These are phyloP conservation scores for Hemicordylus capensis DNA, from an alignment of 2,113 vertebrate species.

Conservation along the genomic window DNA sequence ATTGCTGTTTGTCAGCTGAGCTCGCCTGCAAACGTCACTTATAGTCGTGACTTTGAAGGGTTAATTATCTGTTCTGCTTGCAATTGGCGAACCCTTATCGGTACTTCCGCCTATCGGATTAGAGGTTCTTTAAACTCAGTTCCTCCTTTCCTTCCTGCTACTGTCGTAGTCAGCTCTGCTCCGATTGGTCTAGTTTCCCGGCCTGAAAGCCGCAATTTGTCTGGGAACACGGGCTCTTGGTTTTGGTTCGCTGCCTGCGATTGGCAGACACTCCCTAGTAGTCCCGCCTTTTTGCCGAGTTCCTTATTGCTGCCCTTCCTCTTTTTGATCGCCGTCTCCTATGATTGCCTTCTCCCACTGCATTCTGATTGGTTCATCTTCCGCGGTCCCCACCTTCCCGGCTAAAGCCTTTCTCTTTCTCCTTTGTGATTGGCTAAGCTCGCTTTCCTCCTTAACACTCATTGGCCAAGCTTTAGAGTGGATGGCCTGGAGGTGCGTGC, in stretches of 20 bases:
- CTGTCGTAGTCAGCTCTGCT: not conserved
- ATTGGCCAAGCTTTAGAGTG: not conserved
- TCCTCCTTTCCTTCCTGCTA: not conserved
- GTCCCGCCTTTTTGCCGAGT: not conserved
- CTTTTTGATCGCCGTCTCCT: not conserved
- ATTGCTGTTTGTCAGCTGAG: too few species aligned
- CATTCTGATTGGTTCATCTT: not conserved
- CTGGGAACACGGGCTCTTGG: not conserved
- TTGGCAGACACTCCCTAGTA: not conserved
- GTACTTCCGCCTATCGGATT: not conserved
- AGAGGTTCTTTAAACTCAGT: not conserved
- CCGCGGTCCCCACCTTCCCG: not conserved
- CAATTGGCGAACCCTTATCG: not conserved
- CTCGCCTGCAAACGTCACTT: not conserved
- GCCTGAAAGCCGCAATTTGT: too few species aligned
- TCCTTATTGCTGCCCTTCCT: constrained; percentile 7
- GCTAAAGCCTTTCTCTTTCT: not conserved
- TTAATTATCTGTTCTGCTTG: not conserved
- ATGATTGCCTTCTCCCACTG: not conserved
- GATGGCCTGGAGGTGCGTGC: not conserved
- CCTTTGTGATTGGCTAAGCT: not conserved
- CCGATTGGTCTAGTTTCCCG: not conserved
- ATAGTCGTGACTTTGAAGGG: not conserved
- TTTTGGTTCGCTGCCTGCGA: not conserved
- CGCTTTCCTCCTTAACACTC: not conserved